Evolutionary conservation across 2,113 vertebrate species (phyloP).

Genomic region (Eonycteris spelaea): DNA sequence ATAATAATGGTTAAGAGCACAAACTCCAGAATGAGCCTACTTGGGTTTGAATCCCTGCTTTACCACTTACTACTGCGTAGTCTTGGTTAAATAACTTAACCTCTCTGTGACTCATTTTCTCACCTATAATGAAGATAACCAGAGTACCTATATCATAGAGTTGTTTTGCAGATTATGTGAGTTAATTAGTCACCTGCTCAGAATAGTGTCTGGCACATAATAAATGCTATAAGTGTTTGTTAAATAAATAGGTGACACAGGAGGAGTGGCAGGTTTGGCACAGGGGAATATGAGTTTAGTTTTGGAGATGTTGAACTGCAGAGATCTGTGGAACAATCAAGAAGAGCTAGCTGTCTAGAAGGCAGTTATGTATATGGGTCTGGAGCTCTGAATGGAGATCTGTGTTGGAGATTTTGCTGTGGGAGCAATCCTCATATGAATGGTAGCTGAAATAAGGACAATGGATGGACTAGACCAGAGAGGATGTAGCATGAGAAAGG

Average conservation of each 20-base stretch:
- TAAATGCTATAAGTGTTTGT: neutral
- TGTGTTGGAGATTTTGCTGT: neutral
- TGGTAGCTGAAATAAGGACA: neutral
- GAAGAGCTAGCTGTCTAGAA: neutral
- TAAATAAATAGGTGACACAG: neutral
- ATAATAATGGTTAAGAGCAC: neutral
- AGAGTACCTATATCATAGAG: neutral
- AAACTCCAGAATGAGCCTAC: neutral
- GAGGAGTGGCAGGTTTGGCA: neutral
- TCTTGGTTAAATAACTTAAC: neutral
- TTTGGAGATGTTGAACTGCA: neutral
- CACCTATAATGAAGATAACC: neutral
- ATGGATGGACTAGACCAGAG: neutral
- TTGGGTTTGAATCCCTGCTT: neutral
- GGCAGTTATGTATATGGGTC: neutral
- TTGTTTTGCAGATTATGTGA: neutral
- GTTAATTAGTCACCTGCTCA: neutral
- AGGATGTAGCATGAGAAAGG: neutral
- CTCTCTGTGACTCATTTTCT: neutral
- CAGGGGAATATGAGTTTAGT: neutral
- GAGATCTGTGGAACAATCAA: neutral
- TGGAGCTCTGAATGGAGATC: neutral
- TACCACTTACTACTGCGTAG: neutral
- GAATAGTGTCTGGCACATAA: neutral
- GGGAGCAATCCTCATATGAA: neutral